Evolutionary conservation across 2,797 vertebrate species (phyloP), one percentile per base, ranked within the genome.

Genomic region (Sebastiscus albofasciatus): DNA sequence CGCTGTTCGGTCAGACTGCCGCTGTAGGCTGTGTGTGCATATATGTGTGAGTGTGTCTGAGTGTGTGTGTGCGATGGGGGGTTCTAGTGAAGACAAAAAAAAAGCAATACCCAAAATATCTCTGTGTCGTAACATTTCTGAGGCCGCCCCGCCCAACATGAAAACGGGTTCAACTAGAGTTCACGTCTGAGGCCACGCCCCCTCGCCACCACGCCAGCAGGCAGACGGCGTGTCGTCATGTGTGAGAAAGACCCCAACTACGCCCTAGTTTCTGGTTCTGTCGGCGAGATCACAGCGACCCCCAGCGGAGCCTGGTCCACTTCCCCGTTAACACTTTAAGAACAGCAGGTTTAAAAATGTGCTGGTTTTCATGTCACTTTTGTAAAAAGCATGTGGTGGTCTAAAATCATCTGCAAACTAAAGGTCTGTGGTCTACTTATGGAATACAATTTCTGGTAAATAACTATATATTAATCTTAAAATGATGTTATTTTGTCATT

Each of bases 81-180:
- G 18, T 8, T 29, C 22, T 26, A 62, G 52, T 85, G 64, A 79
- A 83, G 90, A 81, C 80, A 86, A 46, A 8, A 52, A 52, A 52
- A 79, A 71, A 49, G 20, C 8, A 39, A 81, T 69, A 10, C 83
- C 75, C 36, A 83, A 94, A 94, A 94, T 93, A 92, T 89, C 90
- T 49, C 64, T 61, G 83, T 89, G 91, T 87, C 89, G n/a, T 85
- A 91, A 92, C 81, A 83, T 82, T 80, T 90, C 62, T 14, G 31
- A 77, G 66, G 54, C 26, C 3, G 29, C 88, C 79, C 86, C 76
- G 36, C 82, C 84, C 77, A 60, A 72, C 73, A 24, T 31, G 59
- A 81, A 87, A 80, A 75, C 20, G 73, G 91, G 95, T 95, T 96
- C 95, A 96, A 8, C 66, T 31, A 87, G 52, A 94, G 95, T 95